phyloP scores from a whole-genome alignment of 2,797 vertebrate species.

The Urosaurus nigricauda region DNA sequence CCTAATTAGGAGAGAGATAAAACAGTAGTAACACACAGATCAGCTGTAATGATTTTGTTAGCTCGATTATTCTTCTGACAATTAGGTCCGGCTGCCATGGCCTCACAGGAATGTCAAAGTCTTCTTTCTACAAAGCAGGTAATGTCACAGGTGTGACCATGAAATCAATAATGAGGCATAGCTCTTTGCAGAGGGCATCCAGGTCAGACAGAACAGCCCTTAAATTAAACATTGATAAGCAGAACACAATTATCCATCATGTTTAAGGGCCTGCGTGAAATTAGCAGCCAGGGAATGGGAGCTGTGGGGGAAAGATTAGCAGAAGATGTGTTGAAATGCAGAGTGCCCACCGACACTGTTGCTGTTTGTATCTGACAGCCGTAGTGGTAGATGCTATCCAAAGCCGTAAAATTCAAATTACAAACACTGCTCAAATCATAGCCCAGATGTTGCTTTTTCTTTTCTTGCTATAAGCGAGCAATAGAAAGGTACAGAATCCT shows the following conservation, averaged over 20 bases:
- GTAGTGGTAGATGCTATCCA: conserved; percentile 46
- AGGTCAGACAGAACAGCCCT: conserved; percentile 80
- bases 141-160: conserved; percentile 82
- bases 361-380: conserved; percentile 43
- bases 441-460: conserved; percentile 49
- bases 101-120: conserved; percentile 79
- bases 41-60: conserved; percentile 82
- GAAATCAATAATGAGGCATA: conserved; percentile 81
- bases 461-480: conserved; percentile 24
- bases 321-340: conserved; percentile 62
- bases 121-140: conserved; percentile 78
- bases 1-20: conserved; percentile 82
- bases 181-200: conserved; percentile 78
- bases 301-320: conserved; percentile 70
- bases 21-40: conserved; percentile 79
- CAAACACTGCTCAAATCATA: conserved; percentile 41
- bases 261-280: conserved; percentile 77
- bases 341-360: conserved; percentile 62
- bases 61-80: conserved; percentile 81
- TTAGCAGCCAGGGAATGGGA: conserved; percentile 74
- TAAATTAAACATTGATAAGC: conserved; percentile 79
- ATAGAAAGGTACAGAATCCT: background rate
- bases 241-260: conserved; percentile 77
- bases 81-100: conserved; percentile 76
- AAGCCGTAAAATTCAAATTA: conserved; percentile 66